These are phyloP conservation scores for Heliconius erato DNA, from an alignment of 2,888 invertebrate genomes.

Conservation along the genomic window DNA sequence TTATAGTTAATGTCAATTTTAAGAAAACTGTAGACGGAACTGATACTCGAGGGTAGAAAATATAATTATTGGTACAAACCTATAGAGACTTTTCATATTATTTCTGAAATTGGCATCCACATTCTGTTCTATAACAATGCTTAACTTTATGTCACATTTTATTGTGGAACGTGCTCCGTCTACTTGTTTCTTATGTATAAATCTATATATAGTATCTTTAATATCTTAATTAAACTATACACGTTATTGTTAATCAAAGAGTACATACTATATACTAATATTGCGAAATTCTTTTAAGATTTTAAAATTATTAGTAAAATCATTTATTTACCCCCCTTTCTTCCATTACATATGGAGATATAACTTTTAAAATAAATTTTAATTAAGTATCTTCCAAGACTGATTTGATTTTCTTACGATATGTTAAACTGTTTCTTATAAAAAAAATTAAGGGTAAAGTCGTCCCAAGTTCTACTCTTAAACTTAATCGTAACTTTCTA, in stretches of 20 bases:
- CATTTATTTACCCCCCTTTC: not conserved
- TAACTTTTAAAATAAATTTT: conserved; percentile 22
- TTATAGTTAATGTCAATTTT: not conserved
- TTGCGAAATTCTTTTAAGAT: not conserved
- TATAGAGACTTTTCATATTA: conserved; percentile 14
- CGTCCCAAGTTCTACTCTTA: conserved; percentile 33
- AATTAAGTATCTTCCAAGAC: conserved; percentile 47
- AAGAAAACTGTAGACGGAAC: conserved; percentile 23
- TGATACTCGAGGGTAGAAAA: not conserved
- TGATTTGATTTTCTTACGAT: conserved; percentile 49
- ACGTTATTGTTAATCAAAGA: not conserved
- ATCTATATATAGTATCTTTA: not conserved
- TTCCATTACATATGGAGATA: not conserved
- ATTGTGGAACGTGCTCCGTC: conserved; percentile 19
- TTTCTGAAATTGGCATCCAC: conserved; percentile 26
- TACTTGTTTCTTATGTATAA: conserved; percentile 16
- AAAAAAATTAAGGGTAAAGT: conserved; percentile 42
- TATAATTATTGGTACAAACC: conserved; percentile 9
- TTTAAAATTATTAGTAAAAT: not conserved
- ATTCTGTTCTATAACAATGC: conserved; percentile 23
- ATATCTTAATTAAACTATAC: conserved; percentile 5
- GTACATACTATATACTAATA: not conserved
- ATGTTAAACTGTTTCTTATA: conserved; percentile 33
- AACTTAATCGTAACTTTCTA: not conserved
- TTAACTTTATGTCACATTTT: conserved; percentile 8